Evolutionary conservation across 2,797 vertebrate species (phyloP), one percentile per base, ranked within the genome.

Genomic region (Picus viridis): DNA sequence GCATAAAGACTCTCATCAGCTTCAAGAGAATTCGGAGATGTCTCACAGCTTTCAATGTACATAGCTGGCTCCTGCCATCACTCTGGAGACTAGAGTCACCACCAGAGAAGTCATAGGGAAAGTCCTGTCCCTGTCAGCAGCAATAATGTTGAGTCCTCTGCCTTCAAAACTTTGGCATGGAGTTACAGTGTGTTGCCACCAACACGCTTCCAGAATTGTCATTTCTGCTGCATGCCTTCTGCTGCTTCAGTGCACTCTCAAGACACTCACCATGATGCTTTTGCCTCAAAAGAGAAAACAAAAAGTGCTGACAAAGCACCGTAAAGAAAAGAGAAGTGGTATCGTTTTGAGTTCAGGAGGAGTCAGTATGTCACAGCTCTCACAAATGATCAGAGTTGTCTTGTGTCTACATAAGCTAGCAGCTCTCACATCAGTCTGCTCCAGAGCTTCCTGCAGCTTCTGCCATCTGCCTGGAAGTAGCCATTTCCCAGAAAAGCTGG

Each of bases 381-480:
- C 61, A 14, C 20, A 59, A 45, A 61, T 27, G 32, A 71, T 64
- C 75, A 76, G 54, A 71, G 30, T 24, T 47, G 19, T 57, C 69
- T 74, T 68, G 6, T 67, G 23, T 30, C 49, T 63, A 1, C 10
- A 13, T 83, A 45, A 87, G 22, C 54, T 72, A 68, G 43, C 3
- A 8, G 81, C 51, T 90, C 56, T 43, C 59, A 63, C 34, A 88
- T 54, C 86, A 84, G 13, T 41, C 54, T 62, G 58, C 41, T 83
- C 83, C 69, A n/a, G 24, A 90, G 79, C 32, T 72, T 83, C 89
- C 82, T 72, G 76, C 63, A 80, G 69, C 67, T 87, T 82, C 72
- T 78, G 65, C 93, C 93, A 95, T 92, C 94, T 96, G 87, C 89
- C 70, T 94, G 76, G 49, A 94, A 85, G 82, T 78, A 94, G 76